Evolutionary conservation across 2,113 vertebrate species (phyloP).

Genomic region (Ammodytes dubius): DNA sequence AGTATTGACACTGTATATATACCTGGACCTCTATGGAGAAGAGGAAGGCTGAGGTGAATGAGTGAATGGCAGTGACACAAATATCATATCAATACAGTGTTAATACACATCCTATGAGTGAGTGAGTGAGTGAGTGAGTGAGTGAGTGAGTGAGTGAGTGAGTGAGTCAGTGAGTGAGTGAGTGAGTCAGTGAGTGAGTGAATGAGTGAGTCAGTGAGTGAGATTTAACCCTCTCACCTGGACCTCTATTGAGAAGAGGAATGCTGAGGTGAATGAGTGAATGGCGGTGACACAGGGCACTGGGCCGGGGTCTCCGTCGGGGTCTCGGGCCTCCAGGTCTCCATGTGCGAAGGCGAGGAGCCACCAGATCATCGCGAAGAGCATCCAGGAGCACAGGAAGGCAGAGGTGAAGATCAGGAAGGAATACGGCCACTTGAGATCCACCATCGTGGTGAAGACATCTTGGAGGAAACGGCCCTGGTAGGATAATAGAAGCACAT

Average conservation of each 20-base stretch:
- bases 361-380: slow-evolving; percentile 90
- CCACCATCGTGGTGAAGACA: slow-evolving; percentile 90
- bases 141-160: no score
- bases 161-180: no score
- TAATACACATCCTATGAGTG: no score
- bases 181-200: no score
- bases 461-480: slow-evolving; percentile 89
- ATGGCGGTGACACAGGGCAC: slow-evolving; percentile 88
- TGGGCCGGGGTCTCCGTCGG: slow-evolving; percentile 46
- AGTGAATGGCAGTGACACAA: no score
- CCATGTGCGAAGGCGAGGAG: slow-evolving; percentile 89
- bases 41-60: no score
- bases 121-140: no score
- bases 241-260: slow-evolving; percentile 90
- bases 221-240: slow-evolving; percentile 82
- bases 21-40: no score
- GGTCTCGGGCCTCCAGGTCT: slow-evolving; percentile 82
- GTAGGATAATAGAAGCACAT: no score
- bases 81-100: no score
- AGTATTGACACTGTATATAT: no score
- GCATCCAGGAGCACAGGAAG: slow-evolving; percentile 90
- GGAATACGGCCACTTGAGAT: slow-evolving; percentile 89
- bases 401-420: slow-evolving; percentile 89
- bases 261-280: slow-evolving; percentile 88
- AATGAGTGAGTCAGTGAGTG: no score